Conservation (phyloP, 2,113 vertebrate species). For the Pelobates fuscus region DNA sequence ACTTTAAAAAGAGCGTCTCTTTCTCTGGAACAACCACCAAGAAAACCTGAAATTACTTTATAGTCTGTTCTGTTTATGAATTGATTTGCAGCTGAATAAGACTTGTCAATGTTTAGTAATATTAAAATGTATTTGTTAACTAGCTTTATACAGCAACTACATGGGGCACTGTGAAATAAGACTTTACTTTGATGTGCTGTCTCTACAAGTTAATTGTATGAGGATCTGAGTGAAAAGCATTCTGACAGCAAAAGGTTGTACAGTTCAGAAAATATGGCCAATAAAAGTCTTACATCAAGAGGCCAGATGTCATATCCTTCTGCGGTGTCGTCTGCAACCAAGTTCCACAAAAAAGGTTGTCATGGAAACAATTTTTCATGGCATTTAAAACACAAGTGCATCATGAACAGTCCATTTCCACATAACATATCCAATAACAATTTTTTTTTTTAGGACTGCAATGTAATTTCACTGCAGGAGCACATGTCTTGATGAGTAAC, state of each 20-base stretch:
- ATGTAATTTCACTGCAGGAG: not conserved
- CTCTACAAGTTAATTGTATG: not conserved
- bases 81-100: too few species aligned
- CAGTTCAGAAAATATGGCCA: constrained; percentile 32
- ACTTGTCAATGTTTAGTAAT: too few species aligned
- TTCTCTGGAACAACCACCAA: too few species aligned
- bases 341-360: constrained; percentile 33
- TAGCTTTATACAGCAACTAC: too few species aligned
- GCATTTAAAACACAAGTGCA: constrained; percentile 9
- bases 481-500: not conserved
- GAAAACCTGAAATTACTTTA: too few species aligned
- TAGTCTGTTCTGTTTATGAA: too few species aligned
- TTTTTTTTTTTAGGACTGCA: not conserved
- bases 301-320: constrained; percentile 45
- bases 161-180: not conserved
- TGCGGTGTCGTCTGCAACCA: constrained; percentile 21
- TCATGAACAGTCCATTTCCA: constrained; percentile 9
- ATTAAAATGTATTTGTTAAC: too few species aligned
- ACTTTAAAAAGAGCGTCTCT: too few species aligned
- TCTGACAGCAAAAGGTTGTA: constrained; percentile 28
- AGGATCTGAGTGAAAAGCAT: constrained; percentile 29
- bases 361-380: constrained; percentile 34
- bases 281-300: constrained; percentile 22
- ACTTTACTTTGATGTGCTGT: not conserved
- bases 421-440: not conserved